Evolutionary conservation across 2,797 vertebrate species (phyloP), one percentile per base, ranked within the genome.

Genomic region (Peromyscus aztecus): DNA sequence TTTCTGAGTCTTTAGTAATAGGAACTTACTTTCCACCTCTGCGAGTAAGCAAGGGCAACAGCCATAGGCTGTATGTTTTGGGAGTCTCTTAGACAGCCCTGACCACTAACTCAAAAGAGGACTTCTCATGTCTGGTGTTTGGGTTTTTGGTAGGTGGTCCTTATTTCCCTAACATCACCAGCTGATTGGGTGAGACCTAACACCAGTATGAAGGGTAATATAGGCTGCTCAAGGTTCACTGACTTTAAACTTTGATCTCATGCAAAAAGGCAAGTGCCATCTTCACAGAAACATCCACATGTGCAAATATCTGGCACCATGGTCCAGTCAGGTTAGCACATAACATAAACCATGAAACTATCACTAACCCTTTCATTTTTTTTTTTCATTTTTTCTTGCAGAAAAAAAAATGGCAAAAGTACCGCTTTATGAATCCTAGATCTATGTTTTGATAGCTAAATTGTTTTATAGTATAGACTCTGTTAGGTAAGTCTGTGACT

Each of bases 361-460:
- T 63, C 76, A 37, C 49, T 86, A 90, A 93, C 29, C 27, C 13
- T 46, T 80, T 34, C 24, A 63, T 52, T 8, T 40, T 92, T 84
- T 78, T 43, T 52, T 8, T 40, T n/a, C n/a, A n/a, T n/a, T 92
- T 84, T 78, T 75, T 78, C 31, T 76, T 82, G 11, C 57, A 82
- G 73, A 86, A 24, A 81, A 81, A 95, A 95, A 87, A 57, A 78
- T 34, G 27, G 77, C 55, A 37, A 88, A 91, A 77, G 10, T 61
- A 24, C 88, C 75, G 4, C 10, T 43, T 78, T 82, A 61, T 69
- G n/a, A 95, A 94, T 23, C 49, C 16, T 71, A 57, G 3, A 57
- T 77, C 59, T 96, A 52, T 93, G 3, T 83, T 69, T 91, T 96
- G 34, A 63, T 84, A 86, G 78, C 63, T 82, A 63, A 6, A 29